These are phyloP conservation scores for Thyatira batis DNA, from an alignment of 2,888 invertebrate genomes.

Conservation along the genomic window DNA sequence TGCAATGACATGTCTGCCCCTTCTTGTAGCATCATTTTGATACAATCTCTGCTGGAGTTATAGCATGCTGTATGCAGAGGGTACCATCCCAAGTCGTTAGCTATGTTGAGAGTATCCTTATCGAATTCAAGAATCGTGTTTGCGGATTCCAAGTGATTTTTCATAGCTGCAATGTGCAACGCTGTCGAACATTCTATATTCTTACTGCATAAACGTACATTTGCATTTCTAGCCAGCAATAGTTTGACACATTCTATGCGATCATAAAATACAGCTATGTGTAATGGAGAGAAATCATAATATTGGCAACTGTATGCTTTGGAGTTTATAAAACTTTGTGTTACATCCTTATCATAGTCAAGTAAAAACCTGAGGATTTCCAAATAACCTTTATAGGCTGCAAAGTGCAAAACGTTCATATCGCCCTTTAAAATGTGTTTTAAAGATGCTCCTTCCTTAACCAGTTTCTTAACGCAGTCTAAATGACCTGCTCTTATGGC, in stretches of 20 bases:
- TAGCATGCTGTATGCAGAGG: slow-evolving; percentile 52
- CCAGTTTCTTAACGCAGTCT: slow-evolving; percentile 36
- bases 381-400: slow-evolving; percentile 59
- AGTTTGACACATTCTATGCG: slow-evolving; percentile 22
- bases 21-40: slow-evolving; percentile 14
- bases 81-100: slow-evolving; percentile 26
- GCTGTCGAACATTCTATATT: slow-evolving; percentile 6
- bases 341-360: not conserved
- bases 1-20: slow-evolving; percentile 14
- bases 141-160: slow-evolving; percentile 14
- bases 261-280: slow-evolving; percentile 66
- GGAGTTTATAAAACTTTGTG: not conserved
- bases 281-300: slow-evolving; percentile 14
- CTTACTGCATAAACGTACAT: slow-evolving; percentile 8
- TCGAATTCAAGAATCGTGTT: not conserved
- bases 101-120: slow-evolving; percentile 11
- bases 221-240: slow-evolving; percentile 13
- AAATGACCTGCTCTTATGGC: slow-evolving; percentile 35
- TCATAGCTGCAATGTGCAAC: slow-evolving; percentile 13
- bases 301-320: not conserved
- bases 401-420: slow-evolving; percentile 64
- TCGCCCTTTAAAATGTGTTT: not conserved
- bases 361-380: slow-evolving; percentile 2
- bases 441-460: slow-evolving; percentile 37
- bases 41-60: slow-evolving; percentile 52